Evolutionary conservation across 92 coral and sea anemone genomes (phyloP).

Genomic region (Diadumene lineata): DNA sequence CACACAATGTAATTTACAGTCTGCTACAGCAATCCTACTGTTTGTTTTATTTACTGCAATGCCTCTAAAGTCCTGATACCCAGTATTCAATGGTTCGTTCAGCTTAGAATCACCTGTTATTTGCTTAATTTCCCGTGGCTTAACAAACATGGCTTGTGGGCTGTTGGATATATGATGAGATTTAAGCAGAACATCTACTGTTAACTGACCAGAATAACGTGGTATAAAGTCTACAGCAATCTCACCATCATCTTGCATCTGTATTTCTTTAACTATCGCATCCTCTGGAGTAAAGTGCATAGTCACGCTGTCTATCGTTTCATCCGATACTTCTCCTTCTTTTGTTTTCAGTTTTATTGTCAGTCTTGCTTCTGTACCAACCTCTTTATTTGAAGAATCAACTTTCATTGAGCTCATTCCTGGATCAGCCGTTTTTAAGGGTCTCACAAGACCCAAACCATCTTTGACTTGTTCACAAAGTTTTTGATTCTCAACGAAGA

Average conservation of each 20-base stretch:
- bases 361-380: not conserved
- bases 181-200: slow-evolving; percentile 20
- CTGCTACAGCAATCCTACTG: too few relatives aligned
- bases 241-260: slow-evolving; percentile 4
- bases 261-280: not conserved
- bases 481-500: too few relatives aligned
- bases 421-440: not conserved
- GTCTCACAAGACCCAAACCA: not conserved
- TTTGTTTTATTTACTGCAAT: too few relatives aligned
- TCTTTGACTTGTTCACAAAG: too few relatives aligned
- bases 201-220: slow-evolving; percentile 15
- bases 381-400: not conserved
- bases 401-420: not conserved
- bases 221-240: too few relatives aligned
- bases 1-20: too few relatives aligned
- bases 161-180: slow-evolving; percentile 19
- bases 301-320: not conserved
- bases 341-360: not conserved
- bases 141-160: slow-evolving; percentile 8
- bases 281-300: slow-evolving; percentile 12
- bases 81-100: too few relatives aligned
- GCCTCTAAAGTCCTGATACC: too few relatives aligned
- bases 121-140: too few relatives aligned
- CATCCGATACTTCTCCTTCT: not conserved
- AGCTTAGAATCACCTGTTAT: too few relatives aligned